phyloP scores from a whole-genome alignment of 2,888 invertebrate species.

The Idaea dimidiata region DNA sequence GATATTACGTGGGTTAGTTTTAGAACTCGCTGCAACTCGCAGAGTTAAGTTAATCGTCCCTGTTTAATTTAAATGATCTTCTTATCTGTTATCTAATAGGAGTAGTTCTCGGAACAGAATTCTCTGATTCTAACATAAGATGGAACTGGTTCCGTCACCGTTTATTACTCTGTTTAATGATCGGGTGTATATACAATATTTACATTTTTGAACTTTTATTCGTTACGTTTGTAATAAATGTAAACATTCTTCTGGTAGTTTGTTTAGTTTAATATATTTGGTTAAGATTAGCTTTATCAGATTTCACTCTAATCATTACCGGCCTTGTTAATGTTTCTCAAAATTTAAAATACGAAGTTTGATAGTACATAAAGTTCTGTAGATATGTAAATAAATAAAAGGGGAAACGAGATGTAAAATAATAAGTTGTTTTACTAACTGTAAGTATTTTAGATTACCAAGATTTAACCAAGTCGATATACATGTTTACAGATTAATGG shows the following conservation, averaged over 20 bases:
- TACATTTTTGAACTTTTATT: conserved; percentile 34
- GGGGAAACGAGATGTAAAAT: not conserved
- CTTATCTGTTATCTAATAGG: conserved; percentile 71
- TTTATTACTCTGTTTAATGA: conserved; percentile 62
- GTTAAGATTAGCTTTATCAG: not conserved
- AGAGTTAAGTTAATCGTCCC: conserved; percentile 51
- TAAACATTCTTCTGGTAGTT: conserved; percentile 29
- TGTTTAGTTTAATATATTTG: conserved; percentile 10
- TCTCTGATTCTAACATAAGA: conserved; percentile 54
- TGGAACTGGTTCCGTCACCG: conserved; percentile 50
- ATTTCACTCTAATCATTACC: not conserved
- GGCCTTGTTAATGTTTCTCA: not conserved
- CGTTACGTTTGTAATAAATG: conserved; percentile 21
- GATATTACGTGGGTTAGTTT: not conserved
- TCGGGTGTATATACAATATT: conserved; percentile 53
- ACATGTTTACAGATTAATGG: too few species aligned
- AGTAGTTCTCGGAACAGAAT: conserved; percentile 63
- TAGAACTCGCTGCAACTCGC: conserved; percentile 13
- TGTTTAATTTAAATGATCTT: conserved; percentile 61
- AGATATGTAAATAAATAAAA: not conserved
- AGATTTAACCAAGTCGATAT: not conserved
- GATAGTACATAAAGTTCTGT: not conserved
- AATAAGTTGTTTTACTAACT: not conserved
- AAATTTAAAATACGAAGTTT: not conserved
- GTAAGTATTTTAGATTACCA: not conserved